Evolutionary conservation across 2,113 vertebrate species (phyloP).

Genomic region (Carassius auratus): DNA sequence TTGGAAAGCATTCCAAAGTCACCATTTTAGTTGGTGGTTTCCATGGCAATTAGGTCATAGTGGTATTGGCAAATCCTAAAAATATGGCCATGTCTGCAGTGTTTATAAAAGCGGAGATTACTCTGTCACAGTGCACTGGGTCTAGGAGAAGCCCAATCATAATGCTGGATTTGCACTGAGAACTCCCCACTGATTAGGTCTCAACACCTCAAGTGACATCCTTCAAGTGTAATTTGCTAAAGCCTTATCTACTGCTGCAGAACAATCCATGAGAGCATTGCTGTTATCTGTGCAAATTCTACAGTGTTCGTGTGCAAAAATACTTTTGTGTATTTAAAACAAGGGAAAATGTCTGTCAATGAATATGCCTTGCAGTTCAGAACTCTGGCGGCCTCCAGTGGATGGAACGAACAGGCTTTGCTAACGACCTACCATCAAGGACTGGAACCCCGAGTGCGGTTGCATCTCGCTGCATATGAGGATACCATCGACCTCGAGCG

Average conservation of each 20-base stretch:
- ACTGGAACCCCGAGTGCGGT: too few relatives aligned
- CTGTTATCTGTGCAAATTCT: not conserved
- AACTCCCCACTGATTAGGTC: slow-evolving; percentile 51
- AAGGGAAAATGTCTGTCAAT: too few relatives aligned
- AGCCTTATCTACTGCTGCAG: slow-evolving; percentile 35
- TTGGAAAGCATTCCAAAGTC: not conserved
- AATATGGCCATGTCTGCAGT: slow-evolving; percentile 22
- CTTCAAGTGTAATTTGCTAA: slow-evolving; percentile 46
- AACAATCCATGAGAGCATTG: not conserved
- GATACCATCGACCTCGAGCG: too few relatives aligned
- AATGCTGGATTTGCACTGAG: slow-evolving; percentile 48
- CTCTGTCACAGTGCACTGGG: slow-evolving; percentile 26
- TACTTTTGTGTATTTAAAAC: too few relatives aligned
- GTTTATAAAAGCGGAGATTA: slow-evolving; percentile 45
- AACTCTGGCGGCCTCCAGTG: too few relatives aligned
- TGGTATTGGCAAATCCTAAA: slow-evolving; percentile 23
- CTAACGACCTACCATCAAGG: too few relatives aligned
- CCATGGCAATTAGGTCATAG: slow-evolving; percentile 28
- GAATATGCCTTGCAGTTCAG: too few relatives aligned
- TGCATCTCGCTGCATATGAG: too few relatives aligned
- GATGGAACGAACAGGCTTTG: too few relatives aligned
- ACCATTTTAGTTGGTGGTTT: not conserved
- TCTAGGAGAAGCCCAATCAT: slow-evolving; percentile 26
- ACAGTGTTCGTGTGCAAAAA: not conserved
- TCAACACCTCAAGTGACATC: slow-evolving; percentile 41